These are phyloP conservation scores for Stramonita haemastoma DNA, from an alignment of 2,888 invertebrate species.

Conservation along the genomic window DNA sequence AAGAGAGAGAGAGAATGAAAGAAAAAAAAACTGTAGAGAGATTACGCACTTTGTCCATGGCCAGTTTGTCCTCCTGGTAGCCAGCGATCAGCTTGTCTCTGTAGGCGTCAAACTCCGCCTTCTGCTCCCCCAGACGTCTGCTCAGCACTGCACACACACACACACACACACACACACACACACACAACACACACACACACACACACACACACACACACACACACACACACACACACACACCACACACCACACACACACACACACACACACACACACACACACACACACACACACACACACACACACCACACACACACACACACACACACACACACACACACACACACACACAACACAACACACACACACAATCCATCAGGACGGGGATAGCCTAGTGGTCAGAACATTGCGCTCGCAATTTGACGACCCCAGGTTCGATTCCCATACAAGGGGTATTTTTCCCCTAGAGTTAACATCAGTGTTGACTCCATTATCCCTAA, in stretches of 20 bases:
- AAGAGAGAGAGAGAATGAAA: not conserved
- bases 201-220: not conserved
- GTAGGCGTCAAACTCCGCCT: conserved; percentile 49
- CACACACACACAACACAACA: too few relatives aligned
- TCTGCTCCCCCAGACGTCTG: conserved; percentile 51
- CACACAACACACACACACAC: not conserved
- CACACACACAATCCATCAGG: too few relatives aligned
- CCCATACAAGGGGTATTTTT: too few relatives aligned
- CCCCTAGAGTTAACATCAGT: too few relatives aligned
- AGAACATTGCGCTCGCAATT: too few relatives aligned
- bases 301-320: too few relatives aligned
- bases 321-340: too few relatives aligned
- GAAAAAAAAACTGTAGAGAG: not conserved
- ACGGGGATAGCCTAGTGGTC: too few relatives aligned
- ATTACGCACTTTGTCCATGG: conserved; percentile 44
- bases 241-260: not conserved
- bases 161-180: not conserved
- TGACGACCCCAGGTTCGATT: too few relatives aligned
- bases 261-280: too few relatives aligned
- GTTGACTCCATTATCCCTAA: too few relatives aligned
- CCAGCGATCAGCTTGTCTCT: conserved; percentile 50
- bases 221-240: not conserved
- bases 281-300: too few relatives aligned
- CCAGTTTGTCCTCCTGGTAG: conserved; percentile 49
- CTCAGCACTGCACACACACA: conserved; percentile 42